phyloP scores from a whole-genome alignment of 1,140 invertebrate species.

The Philotrypesis tridentata region DNA sequence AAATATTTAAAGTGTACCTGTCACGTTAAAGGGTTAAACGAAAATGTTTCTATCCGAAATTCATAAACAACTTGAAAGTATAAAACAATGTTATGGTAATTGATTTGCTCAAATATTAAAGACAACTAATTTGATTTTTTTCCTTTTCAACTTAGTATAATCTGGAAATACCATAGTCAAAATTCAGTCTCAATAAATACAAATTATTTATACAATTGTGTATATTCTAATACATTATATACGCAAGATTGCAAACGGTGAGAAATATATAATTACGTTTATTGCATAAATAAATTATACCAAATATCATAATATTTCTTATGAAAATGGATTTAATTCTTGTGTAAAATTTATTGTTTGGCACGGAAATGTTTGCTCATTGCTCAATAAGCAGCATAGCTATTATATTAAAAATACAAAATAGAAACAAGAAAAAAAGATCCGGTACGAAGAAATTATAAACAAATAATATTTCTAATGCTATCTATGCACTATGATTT shows the following conservation, averaged over 20 bases:
- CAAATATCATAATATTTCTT: background rate
- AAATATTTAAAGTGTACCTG: too few species aligned
- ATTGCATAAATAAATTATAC: background rate
- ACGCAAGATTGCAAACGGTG: conserved; percentile 2
- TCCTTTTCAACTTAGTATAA: background rate
- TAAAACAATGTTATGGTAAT: background rate
- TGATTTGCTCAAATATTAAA: conserved; percentile 8
- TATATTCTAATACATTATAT: conserved; percentile 12
- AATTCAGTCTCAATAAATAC: conserved; percentile 33
- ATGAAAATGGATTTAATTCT: background rate
- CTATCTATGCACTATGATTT: background rate
- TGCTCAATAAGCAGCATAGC: background rate
- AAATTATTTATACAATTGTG: conserved; percentile 28
- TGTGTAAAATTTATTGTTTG: conserved; percentile 13
- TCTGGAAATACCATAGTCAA: background rate
- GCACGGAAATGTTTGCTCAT: conserved; percentile 11
- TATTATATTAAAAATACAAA: background rate
- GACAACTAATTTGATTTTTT: conserved; percentile 14
- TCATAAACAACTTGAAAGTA: too few species aligned
- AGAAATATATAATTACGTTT: background rate
- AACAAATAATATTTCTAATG: too few species aligned
- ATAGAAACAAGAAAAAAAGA: background rate
- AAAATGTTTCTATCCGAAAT: too few species aligned
- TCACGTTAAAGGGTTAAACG: too few species aligned
- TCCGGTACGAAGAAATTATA: background rate